Conservation (phyloP, 2,888 invertebrate species). For the Drosophila suboccidentalis region DNA sequence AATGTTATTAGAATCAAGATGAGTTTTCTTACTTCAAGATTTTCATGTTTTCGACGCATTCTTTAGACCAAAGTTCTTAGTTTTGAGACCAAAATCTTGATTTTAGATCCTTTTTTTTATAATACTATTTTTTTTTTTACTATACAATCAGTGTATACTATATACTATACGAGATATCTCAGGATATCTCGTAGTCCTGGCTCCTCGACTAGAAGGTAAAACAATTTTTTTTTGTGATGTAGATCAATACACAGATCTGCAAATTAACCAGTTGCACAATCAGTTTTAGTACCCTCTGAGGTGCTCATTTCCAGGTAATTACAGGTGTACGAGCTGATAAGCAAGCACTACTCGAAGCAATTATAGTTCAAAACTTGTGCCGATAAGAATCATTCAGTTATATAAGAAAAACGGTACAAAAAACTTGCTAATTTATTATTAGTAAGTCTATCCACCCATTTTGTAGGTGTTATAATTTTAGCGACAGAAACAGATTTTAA, state of each 20-base stretch:
- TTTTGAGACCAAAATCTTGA: too few species aligned
- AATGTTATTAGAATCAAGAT: too few species aligned
- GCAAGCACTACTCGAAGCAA: conserved; percentile 19
- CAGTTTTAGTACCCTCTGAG: conserved; percentile 4
- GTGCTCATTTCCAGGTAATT: conserved; percentile 1
- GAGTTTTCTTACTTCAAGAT: too few species aligned
- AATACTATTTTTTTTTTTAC: too few species aligned
- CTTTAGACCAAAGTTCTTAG: too few species aligned
- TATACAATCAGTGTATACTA: too few species aligned
- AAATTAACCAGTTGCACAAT: conserved; percentile 14
- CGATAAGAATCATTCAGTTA: conserved; percentile 39
- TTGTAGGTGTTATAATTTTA: background rate
- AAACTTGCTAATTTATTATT: background rate
- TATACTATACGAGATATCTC: too few species aligned
- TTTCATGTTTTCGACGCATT: too few species aligned
- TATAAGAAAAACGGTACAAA: conserved; percentile 4
- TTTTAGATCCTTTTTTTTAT: too few species aligned
- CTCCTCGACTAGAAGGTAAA: background rate
- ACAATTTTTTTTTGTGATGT: background rate
- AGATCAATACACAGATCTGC: background rate
- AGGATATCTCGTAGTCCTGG: background rate
- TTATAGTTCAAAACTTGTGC: conserved; percentile 14
- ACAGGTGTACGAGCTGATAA: conserved; percentile 30
- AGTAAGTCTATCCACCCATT: background rate
- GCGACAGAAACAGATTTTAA: background rate